A percentile compares a stretch with the other conserved stretches of the same genome.
phyloP scores from a whole-genome alignment of 1,140 invertebrate species.

The Platorchestia sp. region DNA sequence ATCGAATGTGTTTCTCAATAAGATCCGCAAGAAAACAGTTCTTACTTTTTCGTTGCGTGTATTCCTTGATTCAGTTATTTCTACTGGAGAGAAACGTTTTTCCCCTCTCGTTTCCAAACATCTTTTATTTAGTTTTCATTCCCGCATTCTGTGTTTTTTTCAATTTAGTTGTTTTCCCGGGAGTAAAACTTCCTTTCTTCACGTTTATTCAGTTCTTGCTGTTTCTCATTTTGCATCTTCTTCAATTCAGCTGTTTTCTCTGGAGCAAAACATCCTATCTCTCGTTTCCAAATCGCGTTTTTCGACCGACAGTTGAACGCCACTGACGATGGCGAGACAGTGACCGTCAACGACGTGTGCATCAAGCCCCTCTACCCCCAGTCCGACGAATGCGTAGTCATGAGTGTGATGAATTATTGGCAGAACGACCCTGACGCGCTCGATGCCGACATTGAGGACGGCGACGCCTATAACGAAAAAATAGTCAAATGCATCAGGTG shows the following conservation, averaged over 20 bases:
- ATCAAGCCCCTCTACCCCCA: constrained; percentile 83
- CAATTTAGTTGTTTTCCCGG: too few relatives aligned
- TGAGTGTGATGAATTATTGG: constrained; percentile 92
- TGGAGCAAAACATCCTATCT: neutral
- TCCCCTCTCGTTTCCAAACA: too few relatives aligned
- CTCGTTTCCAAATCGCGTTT: neutral
- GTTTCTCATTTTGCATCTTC: too few relatives aligned
- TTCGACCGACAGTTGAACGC: constrained; percentile 1
- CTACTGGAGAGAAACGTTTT: too few relatives aligned
- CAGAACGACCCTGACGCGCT: constrained; percentile 75
- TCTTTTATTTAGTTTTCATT: too few relatives aligned
- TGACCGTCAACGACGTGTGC: constrained; percentile 87
- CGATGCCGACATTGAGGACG: neutral
- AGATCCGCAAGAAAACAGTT: too few relatives aligned
- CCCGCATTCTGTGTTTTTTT: too few relatives aligned
- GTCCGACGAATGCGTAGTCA: constrained; percentile 83
- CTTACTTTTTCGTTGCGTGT: too few relatives aligned
- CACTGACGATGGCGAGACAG: constrained; percentile 63
- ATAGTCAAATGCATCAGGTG: constrained; percentile 61
- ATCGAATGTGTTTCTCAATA: too few relatives aligned
- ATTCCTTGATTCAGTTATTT: too few relatives aligned
- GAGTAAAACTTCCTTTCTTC: too few relatives aligned
- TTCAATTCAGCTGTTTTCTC: neutral
- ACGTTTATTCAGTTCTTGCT: too few relatives aligned
- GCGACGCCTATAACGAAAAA: constrained; percentile 18